Percentiles rank a stretch among this genome's conserved stretches.
Evolutionary conservation across 2,888 invertebrate genomes (phyloP).

Genomic region (Glyphotaelius pellucidus): DNA sequence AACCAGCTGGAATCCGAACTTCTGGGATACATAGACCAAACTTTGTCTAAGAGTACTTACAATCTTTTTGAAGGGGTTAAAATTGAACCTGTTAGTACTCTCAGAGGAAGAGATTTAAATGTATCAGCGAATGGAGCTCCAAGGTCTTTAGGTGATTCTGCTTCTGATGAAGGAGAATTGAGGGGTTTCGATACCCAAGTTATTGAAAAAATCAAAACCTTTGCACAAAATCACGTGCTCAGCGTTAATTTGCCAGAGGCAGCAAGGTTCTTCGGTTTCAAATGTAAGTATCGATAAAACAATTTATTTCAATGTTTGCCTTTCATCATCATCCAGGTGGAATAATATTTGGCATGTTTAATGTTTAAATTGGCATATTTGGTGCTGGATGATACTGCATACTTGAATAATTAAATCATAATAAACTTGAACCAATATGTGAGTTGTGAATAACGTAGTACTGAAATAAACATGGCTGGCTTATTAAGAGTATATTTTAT

Average conservation of each 20-base stretch:
- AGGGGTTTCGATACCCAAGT: slow-evolving; percentile 75
- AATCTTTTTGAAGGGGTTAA: slow-evolving; percentile 79
- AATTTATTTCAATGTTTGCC: background rate
- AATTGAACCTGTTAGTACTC: slow-evolving; percentile 70
- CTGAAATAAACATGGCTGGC: background rate
- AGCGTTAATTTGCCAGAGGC: slow-evolving; percentile 83
- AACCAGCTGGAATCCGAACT: slow-evolving; percentile 75
- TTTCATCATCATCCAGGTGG: background rate
- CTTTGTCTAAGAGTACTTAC: slow-evolving; percentile 77
- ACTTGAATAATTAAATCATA: background rate
- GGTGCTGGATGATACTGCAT: background rate
- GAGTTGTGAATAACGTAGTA: background rate
- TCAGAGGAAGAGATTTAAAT: slow-evolving; percentile 56
- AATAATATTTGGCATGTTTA: background rate
- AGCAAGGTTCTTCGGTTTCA: slow-evolving; percentile 80
- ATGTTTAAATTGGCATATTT: background rate
- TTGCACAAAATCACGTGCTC: slow-evolving; percentile 79
- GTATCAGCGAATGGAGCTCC: slow-evolving; percentile 66
- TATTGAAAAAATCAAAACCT: slow-evolving; percentile 78
- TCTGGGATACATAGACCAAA: slow-evolving; percentile 78
- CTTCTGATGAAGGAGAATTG: slow-evolving; percentile 51
- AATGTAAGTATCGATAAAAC: slow-evolving; percentile 75
- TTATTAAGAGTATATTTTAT: background rate
- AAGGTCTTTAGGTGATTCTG: slow-evolving; percentile 62
- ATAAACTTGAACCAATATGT: background rate